Base-by-base conservation (phyloP, 2,888 invertebrate genomes). In the Melanargia galathea region DNA sequence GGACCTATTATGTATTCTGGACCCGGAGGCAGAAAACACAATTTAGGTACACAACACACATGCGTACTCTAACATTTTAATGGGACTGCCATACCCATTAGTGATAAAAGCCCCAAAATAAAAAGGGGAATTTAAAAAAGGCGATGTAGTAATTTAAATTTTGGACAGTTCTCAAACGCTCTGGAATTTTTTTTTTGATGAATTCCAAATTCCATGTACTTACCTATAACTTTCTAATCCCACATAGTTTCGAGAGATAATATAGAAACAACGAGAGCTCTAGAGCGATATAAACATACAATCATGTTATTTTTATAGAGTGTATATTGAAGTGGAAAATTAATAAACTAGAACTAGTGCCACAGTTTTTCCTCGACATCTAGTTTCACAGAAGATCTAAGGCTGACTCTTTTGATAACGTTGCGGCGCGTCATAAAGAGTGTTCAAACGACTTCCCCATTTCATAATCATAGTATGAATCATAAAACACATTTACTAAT, bases 401-500 rank as follows among this genome's bases (percentile, higher is more conserved):
- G 5, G 45, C 49, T 30, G n/a, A 30, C 11, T 46, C 18, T 48
- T 22, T 48, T 49, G 13, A 49, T 30, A 49, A 30, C 49, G 7
- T 16, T 26, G 49, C 49, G 49, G 49, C 49, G 8, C 16, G 8
- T 16, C 26, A 16, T 49, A 46, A 46, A 46, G 24, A 48, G 18
- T 18, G n/a, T 24, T 45, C 46, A 48, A 48, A 48, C 46, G 24
- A 48, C 46, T n/a, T 43, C 16, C 5, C 45, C 18, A 18, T 18
- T 18, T 10, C 26, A 26, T 49, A n/a, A 16, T 5, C 7, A n/a
- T 49, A 46, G 45, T 45, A 30, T 7, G 49, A 49, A 30, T 30
- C 38, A 16, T 55, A 26, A 56, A 62, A 40, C 62, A 61, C 49
- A 56, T 62, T 56, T 40, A 56, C 48, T 62, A 62, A 62, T 62